Conservation (phyloP, 2,113 vertebrate species). For the Xyliphius kryptos region DNA sequence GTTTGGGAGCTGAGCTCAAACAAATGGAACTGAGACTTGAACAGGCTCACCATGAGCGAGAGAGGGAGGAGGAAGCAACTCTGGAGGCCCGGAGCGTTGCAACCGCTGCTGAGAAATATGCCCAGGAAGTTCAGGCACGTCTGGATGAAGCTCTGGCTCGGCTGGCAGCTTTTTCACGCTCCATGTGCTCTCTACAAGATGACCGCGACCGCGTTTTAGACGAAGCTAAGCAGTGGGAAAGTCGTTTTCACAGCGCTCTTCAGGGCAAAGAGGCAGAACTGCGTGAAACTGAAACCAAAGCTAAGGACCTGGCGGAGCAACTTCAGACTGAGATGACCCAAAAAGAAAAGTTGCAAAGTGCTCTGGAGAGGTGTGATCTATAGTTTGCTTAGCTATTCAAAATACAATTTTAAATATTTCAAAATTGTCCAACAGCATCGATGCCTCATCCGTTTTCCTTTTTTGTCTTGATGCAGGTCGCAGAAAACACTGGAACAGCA, state of each 20-base stretch:
- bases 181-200: slow-evolving; percentile 95
- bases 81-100: slow-evolving; percentile 60
- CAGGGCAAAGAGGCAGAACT: slow-evolving; percentile 85
- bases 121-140: slow-evolving; percentile 69
- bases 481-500: slow-evolving; percentile 64
- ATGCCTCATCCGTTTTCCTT: too few relatives aligned
- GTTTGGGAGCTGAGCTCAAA: slow-evolving; percentile 71
- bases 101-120: slow-evolving; percentile 64
- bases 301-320: slow-evolving; percentile 64
- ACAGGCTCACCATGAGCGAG: slow-evolving; percentile 65
- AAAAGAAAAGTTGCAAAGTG: slow-evolving; percentile 70
- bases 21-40: slow-evolving; percentile 78
- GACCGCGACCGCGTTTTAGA: slow-evolving; percentile 89
- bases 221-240: slow-evolving; percentile 87
- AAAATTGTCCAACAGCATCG: too few relatives aligned
- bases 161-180: slow-evolving; percentile 85
- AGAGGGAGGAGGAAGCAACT: slow-evolving; percentile 61
- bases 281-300: slow-evolving; percentile 67
- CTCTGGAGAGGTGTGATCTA: slow-evolving; percentile 56
- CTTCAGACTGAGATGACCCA: slow-evolving; percentile 63
- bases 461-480: slow-evolving; percentile 58
- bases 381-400: too few relatives aligned
- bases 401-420: too few relatives aligned
- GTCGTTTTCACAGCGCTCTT: slow-evolving; percentile 75
- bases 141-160: slow-evolving; percentile 81